These are phyloP conservation scores for Oxytorus armatus DNA, from an alignment of 2,888 invertebrate genomes.

Conservation along the genomic window DNA sequence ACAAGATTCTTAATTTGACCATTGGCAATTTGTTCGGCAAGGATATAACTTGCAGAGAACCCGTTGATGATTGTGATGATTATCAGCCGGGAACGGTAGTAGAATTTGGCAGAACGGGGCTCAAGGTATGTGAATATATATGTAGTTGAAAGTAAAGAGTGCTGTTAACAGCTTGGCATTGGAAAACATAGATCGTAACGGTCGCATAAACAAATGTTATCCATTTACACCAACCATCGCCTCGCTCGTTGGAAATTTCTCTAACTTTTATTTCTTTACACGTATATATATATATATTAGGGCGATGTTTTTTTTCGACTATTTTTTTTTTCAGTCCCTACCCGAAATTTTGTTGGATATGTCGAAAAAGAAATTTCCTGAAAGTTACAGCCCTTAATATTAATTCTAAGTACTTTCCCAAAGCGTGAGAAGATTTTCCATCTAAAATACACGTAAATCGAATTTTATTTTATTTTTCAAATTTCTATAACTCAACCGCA, in stretches of 20 bases:
- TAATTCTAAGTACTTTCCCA: no score
- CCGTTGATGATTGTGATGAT: slow-evolving; percentile 79
- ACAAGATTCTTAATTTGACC: slow-evolving; percentile 77
- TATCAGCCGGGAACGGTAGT: slow-evolving; percentile 81
- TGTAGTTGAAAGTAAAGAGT: neutral
- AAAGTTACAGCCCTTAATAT: no score
- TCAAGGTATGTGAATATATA: slow-evolving; percentile 73
- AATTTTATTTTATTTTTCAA: no score
- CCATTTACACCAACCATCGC: neutral
- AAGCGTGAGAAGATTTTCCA: no score
- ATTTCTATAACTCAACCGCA: no score
- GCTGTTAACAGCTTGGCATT: slow-evolving; percentile 21
- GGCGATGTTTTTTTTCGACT: no score
- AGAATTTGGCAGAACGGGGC: slow-evolving; percentile 79
- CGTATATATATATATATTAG: neutral
- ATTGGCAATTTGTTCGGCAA: slow-evolving; percentile 79
- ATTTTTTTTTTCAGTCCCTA: no score
- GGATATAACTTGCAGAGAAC: slow-evolving; percentile 81
- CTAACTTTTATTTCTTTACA: neutral
- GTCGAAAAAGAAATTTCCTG: no score
- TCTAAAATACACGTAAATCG: no score
- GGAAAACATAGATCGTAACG: slow-evolving; percentile 13
- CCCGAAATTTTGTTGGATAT: no score
- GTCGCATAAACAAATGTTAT: slow-evolving; percentile 1
- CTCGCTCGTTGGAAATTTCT: slow-evolving; percentile 13